phyloP scores from a whole-genome alignment of 2,113 vertebrate species.

The Riparia riparia region DNA sequence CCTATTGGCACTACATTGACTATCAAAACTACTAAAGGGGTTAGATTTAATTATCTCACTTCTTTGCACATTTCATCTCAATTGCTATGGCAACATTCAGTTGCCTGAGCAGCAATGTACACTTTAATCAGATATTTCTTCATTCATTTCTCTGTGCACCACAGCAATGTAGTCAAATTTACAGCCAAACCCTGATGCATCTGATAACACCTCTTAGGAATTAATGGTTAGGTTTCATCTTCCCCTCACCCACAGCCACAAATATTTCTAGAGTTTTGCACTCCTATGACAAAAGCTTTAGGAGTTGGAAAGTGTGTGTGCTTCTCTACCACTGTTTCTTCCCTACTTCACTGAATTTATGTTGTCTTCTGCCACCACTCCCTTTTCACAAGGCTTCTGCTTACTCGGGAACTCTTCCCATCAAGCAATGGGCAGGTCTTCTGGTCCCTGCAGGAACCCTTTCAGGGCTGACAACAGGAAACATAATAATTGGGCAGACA shows the following conservation, averaged over 20 bases:
- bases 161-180: constrained; percentile 78
- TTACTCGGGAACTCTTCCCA: constrained; percentile 28
- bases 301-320: not conserved
- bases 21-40: constrained; percentile 88
- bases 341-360: constrained; percentile 25
- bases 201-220: constrained; percentile 67
- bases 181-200: constrained; percentile 73
- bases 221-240: constrained; percentile 59
- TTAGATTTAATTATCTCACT: constrained; percentile 91
- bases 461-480: constrained; percentile 56
- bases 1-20: constrained; percentile 79
- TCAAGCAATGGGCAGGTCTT: constrained; percentile 29
- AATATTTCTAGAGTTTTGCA: constrained; percentile 61
- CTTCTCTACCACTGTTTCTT: not conserved
- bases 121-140: constrained; percentile 84
- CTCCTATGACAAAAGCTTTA: constrained; percentile 15
- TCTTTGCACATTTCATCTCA: constrained; percentile 88
- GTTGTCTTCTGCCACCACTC: constrained; percentile 13
- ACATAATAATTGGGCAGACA: constrained; percentile 55
- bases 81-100: constrained; percentile 92
- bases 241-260: constrained; percentile 48
- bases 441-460: constrained; percentile 43
- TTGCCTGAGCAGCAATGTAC: constrained; percentile 82
- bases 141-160: constrained; percentile 75
- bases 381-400: not conserved